These are phyloP conservation scores for Tipula vernalis DNA, from an alignment of 2,888 invertebrate genomes.

Conservation along the genomic window DNA sequence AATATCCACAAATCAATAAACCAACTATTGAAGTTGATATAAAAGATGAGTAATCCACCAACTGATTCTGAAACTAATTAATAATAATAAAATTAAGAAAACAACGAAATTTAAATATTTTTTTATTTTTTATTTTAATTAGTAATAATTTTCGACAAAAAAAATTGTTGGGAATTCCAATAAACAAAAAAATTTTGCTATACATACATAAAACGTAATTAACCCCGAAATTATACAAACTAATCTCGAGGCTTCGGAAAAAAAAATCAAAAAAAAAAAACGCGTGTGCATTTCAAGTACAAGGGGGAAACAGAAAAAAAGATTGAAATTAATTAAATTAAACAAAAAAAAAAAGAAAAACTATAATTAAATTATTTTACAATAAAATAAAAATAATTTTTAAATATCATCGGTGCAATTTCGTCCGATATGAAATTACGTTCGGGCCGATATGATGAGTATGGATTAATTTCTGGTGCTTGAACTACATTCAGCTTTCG, in stretches of 20 bases:
- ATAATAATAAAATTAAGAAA: not conserved
- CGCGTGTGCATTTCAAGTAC: not conserved
- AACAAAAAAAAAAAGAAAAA: not conserved
- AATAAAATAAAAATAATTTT: constrained; percentile 51
- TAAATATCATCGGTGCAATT: constrained; percentile 54
- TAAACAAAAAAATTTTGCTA: not conserved
- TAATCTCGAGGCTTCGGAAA: not conserved
- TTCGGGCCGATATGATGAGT: constrained; percentile 55
- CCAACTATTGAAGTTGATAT: no score
- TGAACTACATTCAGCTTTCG: constrained; percentile 39
- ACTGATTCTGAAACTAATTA: not conserved
- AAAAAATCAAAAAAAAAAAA: not conserved
- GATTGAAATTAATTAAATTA: not conserved
- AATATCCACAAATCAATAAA: no score
- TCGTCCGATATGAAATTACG: constrained; percentile 64
- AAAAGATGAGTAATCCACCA: no score
- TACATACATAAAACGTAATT: not conserved
- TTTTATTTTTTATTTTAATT: not conserved
- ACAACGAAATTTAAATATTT: not conserved
- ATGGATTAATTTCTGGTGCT: constrained; percentile 47
- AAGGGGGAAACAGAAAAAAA: not conserved
- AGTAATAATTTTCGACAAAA: no score
- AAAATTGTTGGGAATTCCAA: not conserved
- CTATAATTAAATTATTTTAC: constrained; percentile 28
- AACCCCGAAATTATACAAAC: not conserved